Percentiles rank a stretch among this genome's conserved stretches.
Conservation (phyloP, 2,888 invertebrate species). For the Julus scanicus region DNA sequence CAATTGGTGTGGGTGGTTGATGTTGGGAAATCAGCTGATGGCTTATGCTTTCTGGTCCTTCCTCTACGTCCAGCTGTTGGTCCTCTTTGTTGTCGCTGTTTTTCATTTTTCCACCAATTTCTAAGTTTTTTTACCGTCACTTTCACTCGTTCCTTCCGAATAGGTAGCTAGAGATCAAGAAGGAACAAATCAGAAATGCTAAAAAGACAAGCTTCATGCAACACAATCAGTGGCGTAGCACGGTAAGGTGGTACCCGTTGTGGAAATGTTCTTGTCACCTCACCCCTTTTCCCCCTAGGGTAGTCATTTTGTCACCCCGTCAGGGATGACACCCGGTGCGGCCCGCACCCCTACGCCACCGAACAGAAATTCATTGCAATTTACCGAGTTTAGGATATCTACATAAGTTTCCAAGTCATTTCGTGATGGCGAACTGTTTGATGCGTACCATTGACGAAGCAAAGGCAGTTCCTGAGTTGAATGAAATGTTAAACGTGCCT, state of each 20-base stretch:
- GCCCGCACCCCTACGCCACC: too few relatives aligned
- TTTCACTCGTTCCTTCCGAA: slow-evolving; percentile 62
- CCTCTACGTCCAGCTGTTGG: slow-evolving; percentile 26
- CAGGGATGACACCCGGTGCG: too few relatives aligned
- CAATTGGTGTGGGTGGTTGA: background rate
- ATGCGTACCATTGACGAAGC: slow-evolving; percentile 64
- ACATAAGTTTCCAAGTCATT: slow-evolving; percentile 63
- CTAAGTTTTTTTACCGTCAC: slow-evolving; percentile 63
- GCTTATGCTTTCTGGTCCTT: slow-evolving; percentile 44
- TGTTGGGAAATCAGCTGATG: background rate
- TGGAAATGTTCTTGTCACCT: too few relatives aligned
- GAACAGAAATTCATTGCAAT: background rate
- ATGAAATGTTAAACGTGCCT: slow-evolving; percentile 64
- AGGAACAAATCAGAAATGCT: background rate
- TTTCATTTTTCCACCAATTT: slow-evolving; percentile 67
- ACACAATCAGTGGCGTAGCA: background rate
- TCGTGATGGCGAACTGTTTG: slow-evolving; percentile 63
- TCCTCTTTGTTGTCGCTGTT: slow-evolving; percentile 61
- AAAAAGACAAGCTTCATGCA: background rate
- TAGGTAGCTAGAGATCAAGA: slow-evolving; percentile 27
- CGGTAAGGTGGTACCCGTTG: too few relatives aligned
- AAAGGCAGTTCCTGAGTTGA: slow-evolving; percentile 64
- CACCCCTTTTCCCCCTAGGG: too few relatives aligned
- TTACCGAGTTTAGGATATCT: slow-evolving; percentile 64
- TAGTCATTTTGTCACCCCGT: too few relatives aligned